Evolutionary conservation across 2,888 invertebrate genomes (phyloP), one percentile per base, ranked within the genome.

Genomic region (Apocheima hispidaria): DNA sequence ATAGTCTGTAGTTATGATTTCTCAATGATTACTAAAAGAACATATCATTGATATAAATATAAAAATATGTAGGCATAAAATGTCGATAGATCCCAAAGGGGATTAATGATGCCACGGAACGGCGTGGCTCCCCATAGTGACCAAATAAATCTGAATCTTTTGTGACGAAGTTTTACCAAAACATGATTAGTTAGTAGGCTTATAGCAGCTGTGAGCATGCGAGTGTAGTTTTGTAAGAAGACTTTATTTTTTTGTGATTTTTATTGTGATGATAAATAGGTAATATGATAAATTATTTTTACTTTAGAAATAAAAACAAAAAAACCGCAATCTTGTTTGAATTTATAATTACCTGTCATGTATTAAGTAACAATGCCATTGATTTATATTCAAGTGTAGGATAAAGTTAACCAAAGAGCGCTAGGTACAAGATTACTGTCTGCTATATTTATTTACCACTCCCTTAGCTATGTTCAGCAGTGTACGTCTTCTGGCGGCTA

Each of bases 261-360:
- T 33, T 30, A 63, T 59, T 69, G 69, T 65, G 60, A 68, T 63
- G 44, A 58, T 55, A 50, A 52, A 35, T 61, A 21, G 50, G 5
- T 38, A n/a, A 18, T 61, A 61, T 57, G 61, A 40, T 61, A 57
- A 52, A 57, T 56, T 57, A 56, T 56, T 54, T 38, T 30, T 26
- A 49, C 12, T 41, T 43, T 53, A 28, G 10, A 23, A 41, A 33
- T 41, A 49, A 52, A 43, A 33, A 41, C 33, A 28, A 2, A 43
- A 33, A 30, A n/a, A 28, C 2, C 6, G 5, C 7, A 28, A 30
- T 33, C 1, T 44, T 40, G 50, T 59, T 63, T 63, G 3, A 57
- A 44, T 61, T 16, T 26, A n/a, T 36, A n/a, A n/a, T n/a, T n/a
- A n/a, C n/a, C n/a, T n/a, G n/a, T n/a, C n/a, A n/a, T n/a, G n/a